Evolutionary conservation across 2,113 vertebrate genomes (phyloP).

Genomic region (Protobothrops mucrosquamatus): DNA sequence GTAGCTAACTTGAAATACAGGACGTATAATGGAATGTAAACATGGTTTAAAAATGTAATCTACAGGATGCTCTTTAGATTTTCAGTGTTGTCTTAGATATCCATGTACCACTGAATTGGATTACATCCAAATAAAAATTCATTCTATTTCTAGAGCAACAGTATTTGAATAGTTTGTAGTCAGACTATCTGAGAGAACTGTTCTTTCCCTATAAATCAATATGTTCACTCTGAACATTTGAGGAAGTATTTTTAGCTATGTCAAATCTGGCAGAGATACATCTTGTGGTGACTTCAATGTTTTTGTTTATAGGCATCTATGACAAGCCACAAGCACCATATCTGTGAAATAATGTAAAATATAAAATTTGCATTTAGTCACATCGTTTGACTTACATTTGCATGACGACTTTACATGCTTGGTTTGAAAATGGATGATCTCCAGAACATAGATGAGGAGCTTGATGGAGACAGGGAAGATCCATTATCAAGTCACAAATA

Average conservation of each 20-base stretch:
- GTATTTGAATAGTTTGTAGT: background rate
- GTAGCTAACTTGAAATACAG: background rate
- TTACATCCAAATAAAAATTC: background rate
- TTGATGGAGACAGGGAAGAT: background rate
- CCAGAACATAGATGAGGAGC: background rate
- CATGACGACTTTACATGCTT: background rate
- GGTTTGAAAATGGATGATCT: background rate
- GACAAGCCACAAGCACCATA: background rate
- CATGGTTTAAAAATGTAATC: background rate
- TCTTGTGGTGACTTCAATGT: background rate
- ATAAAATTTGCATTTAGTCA: background rate
- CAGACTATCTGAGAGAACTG: background rate
- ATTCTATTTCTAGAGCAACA: background rate
- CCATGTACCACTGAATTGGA: background rate
- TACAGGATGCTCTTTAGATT: background rate
- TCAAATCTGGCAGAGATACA: background rate
- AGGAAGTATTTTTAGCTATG: background rate
- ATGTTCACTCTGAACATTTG: background rate
- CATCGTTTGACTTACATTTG: background rate
- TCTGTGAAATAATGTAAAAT: background rate
- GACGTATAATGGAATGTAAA: background rate
- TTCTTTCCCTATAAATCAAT: background rate
- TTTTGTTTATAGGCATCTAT: background rate
- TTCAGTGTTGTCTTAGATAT: background rate
- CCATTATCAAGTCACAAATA: background rate